A percentile compares a stretch with the other conserved stretches of the same genome.
phyloP scores from a whole-genome alignment of 1,140 invertebrate species.

The Drosophila sturtevanti region DNA sequence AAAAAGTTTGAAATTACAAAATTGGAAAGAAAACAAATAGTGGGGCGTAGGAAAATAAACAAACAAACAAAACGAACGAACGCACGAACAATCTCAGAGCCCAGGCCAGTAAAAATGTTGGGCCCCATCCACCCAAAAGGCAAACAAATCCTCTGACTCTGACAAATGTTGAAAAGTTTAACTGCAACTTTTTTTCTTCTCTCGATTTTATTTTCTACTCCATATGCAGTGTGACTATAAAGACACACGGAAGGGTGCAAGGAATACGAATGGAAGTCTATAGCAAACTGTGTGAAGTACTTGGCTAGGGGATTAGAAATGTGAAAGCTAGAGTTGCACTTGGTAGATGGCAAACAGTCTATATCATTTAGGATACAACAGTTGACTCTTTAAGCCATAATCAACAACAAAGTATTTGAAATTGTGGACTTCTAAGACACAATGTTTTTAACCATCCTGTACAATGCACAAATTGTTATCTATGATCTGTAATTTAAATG shows the following conservation, averaged over 20 bases:
- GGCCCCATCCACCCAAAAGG: conserved; percentile 46
- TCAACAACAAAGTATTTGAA: background rate
- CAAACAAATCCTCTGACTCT: conserved; percentile 79
- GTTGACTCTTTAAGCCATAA: conserved; percentile 15
- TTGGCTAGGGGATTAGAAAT: conserved; percentile 39
- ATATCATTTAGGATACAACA: conserved; percentile 18
- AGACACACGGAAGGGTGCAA: background rate
- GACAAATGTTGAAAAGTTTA: conserved; percentile 78
- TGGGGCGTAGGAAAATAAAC: conserved; percentile 60
- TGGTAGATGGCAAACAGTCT: background rate
- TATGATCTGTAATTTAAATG: too few relatives aligned
- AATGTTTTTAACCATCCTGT: too few relatives aligned
- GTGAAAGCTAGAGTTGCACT: conserved; percentile 16
- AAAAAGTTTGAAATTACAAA: conserved; percentile 81
- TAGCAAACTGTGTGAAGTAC: conserved; percentile 24
- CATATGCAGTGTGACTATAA: conserved; percentile 32
- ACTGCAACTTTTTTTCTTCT: conserved; percentile 68
- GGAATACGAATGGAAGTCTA: conserved; percentile 6
- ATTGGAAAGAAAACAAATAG: conserved; percentile 81
- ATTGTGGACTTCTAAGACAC: background rate
- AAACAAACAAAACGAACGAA: conserved; percentile 42
- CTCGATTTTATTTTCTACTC: conserved; percentile 8
- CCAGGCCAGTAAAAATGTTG: conserved; percentile 13
- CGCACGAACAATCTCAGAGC: conserved; percentile 33
- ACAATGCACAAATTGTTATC: too few relatives aligned